These are phyloP conservation scores for Microcaecilia unicolor DNA, from an alignment of 2,797 vertebrate genomes.

Conservation along the genomic window DNA sequence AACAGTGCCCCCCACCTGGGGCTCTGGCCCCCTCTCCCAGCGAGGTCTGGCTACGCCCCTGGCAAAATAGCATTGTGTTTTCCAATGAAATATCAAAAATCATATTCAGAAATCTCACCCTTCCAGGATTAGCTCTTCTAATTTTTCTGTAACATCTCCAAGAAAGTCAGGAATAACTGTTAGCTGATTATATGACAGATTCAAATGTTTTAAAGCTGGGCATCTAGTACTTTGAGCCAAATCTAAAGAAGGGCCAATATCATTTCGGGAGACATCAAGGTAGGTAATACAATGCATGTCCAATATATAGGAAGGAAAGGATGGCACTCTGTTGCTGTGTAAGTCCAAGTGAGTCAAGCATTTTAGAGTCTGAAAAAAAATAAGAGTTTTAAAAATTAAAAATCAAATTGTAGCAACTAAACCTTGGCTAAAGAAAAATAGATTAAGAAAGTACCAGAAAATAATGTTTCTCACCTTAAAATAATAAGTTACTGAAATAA, in stretches of 20 bases:
- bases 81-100: no score
- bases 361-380: conserved; percentile 67
- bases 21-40: no score
- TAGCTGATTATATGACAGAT: conserved; percentile 84
- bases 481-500: no score
- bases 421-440: not conserved
- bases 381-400: not conserved
- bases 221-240: conserved; percentile 54
- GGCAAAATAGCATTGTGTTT: no score
- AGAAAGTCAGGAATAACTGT: conserved; percentile 58
- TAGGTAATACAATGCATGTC: conserved; percentile 63
- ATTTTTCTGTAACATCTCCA: conserved; percentile 37
- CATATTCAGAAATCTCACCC: conserved; percentile 72
- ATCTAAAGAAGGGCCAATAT: conserved; percentile 64
- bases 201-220: conserved; percentile 70
- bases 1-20: no score
- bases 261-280: conserved; percentile 83
- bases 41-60: no score
- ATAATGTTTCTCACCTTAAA: not conserved
- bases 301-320: conserved; percentile 67
- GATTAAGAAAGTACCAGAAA: not conserved
- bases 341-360: conserved; percentile 82
- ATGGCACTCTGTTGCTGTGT: conserved; percentile 74
- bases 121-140: conserved; percentile 81
- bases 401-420: not conserved